These are phyloP conservation scores for Passerculus sandwichensis DNA, from an alignment of 2,797 vertebrate genomes.

Conservation along the genomic window DNA sequence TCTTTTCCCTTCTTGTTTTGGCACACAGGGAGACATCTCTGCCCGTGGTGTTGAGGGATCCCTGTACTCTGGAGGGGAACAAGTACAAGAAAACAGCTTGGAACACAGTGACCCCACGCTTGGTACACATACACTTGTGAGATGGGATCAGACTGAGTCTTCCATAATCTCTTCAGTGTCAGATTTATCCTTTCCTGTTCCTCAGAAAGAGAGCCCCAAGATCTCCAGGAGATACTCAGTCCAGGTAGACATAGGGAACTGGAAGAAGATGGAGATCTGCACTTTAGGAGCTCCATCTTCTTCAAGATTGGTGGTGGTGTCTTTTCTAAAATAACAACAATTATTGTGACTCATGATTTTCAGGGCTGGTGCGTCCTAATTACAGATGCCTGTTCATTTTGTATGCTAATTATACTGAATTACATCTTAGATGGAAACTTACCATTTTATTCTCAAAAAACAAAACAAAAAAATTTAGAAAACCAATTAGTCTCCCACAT, in stretches of 20 bases:
- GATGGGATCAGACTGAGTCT: background rate
- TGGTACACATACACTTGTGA: background rate
- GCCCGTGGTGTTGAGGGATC: rapidly evolving
- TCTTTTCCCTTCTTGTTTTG: background rate
- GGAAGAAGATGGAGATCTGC: background rate
- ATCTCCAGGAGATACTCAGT: background rate
- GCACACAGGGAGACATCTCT: background rate
- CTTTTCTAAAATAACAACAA: background rate
- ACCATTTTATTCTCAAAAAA: background rate
- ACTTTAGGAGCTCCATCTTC: background rate
- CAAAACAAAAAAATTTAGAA: background rate
- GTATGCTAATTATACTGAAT: background rate
- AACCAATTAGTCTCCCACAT: background rate
- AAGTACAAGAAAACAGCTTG: background rate
- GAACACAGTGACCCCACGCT: background rate
- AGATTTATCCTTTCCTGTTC: background rate
- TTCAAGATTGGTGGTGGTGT: background rate
- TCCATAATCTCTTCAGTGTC: background rate
- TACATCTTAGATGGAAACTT: background rate
- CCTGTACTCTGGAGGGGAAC: rapidly evolving
- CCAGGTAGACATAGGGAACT: background rate
- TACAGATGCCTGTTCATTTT: background rate
- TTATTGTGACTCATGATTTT: background rate
- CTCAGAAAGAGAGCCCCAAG: background rate
- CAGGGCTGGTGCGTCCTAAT: background rate